phyloP scores from a whole-genome alignment of 1,140 invertebrate genomes.

The Chrysopa pallens region DNA sequence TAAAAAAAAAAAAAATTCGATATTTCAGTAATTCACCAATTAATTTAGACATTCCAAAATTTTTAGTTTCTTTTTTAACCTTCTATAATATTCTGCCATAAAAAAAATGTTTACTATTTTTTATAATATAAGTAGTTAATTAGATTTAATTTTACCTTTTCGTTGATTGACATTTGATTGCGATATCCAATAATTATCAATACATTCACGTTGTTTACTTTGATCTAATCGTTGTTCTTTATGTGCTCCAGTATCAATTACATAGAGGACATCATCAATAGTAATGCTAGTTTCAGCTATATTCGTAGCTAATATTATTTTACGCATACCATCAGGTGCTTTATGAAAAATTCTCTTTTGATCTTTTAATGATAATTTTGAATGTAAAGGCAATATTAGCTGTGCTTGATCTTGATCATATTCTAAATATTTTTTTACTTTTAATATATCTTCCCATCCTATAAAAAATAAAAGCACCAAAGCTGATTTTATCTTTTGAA shows the following conservation, averaged over 20 bases:
- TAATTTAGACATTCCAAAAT: too few species aligned
- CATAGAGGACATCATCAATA: conserved; percentile 82
- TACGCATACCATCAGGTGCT: conserved; percentile 27
- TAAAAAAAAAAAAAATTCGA: too few species aligned
- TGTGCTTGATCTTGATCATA: conserved; percentile 17
- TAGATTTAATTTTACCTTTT: too few species aligned
- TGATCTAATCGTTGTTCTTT: conserved; percentile 28
- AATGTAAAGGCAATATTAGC: conserved; percentile 38
- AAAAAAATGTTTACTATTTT: too few species aligned
- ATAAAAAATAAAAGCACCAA: too few species aligned
- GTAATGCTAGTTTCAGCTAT: conserved; percentile 88
- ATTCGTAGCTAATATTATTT: conserved; percentile 63
- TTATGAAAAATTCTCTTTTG: conserved; percentile 40
- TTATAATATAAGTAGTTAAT: too few species aligned
- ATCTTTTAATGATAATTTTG: conserved; percentile 37
- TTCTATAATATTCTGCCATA: too few species aligned
- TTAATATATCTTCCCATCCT: conserved; percentile 30
- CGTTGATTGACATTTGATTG: conserved; percentile 58
- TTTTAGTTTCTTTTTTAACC: too few species aligned
- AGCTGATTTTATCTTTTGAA: too few species aligned
- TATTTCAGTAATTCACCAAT: too few species aligned
- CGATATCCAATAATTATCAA: conserved; percentile 49
- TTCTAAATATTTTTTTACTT: conserved; percentile 20
- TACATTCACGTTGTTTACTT: conserved; percentile 20
- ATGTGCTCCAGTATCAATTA: conserved; percentile 53